phyloP scores from a whole-genome alignment of 2,113 vertebrate species.

The Coracopsis vasa region DNA sequence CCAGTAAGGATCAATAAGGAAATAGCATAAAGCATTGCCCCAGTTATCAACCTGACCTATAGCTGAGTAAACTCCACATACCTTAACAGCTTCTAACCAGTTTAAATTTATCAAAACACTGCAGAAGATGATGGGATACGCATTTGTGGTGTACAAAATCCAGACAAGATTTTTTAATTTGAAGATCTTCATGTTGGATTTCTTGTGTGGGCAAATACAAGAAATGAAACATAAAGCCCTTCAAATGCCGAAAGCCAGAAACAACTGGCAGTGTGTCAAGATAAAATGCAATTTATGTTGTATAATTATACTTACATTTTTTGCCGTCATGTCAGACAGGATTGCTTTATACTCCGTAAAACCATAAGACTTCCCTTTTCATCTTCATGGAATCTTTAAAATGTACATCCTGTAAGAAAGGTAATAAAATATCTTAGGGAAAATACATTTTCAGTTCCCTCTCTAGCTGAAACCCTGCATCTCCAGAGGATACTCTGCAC shows the following conservation, averaged over 20 bases:
- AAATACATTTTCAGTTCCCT: not conserved
- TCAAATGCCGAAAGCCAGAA: not conserved
- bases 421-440: not conserved
- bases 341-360: constrained; percentile 67
- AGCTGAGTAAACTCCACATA: not conserved
- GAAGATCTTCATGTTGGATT: not conserved
- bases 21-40: not conserved
- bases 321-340: constrained; percentile 74
- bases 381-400: constrained; percentile 70
- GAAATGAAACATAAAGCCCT: not conserved
- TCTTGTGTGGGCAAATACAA: not conserved
- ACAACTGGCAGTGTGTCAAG: not conserved
- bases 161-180: not conserved
- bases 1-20: not conserved
- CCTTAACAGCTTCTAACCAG: not conserved
- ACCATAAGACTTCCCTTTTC: constrained; percentile 58
- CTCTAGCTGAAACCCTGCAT: not conserved
- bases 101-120: not conserved
- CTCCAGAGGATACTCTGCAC: not conserved
- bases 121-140: not conserved
- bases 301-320: constrained; percentile 74
- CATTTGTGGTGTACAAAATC: not conserved
- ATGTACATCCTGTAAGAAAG: constrained; percentile 68
- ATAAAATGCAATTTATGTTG: not conserved
- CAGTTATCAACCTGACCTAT: not conserved